Evolutionary conservation across 2,113 vertebrate genomes (phyloP).

Genomic region (Orycteropus afer): DNA sequence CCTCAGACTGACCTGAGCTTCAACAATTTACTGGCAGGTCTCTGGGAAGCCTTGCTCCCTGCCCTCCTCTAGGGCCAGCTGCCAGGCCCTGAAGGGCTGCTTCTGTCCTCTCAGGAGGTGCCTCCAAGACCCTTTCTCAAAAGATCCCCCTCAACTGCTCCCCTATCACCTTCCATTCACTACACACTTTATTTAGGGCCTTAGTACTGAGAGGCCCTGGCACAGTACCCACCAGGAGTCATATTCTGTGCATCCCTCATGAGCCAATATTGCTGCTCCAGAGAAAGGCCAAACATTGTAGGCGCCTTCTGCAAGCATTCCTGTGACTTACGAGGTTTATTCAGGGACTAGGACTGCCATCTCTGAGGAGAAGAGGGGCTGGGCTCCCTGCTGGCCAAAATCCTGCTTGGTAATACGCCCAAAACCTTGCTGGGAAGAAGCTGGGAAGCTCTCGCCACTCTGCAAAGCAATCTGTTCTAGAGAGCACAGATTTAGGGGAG

Average conservation of each 20-base stretch:
- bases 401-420: neutral
- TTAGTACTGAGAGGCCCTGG: neutral
- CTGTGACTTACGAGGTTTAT: constrained; percentile 16
- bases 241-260: neutral
- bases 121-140: neutral
- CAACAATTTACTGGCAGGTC: neutral
- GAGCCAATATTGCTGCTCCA: neutral
- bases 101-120: neutral
- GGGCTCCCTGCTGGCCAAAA: neutral
- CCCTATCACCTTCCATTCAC: neutral
- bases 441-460: neutral
- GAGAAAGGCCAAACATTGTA: neutral
- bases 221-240: neutral
- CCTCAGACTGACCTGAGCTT: fast-evolving
- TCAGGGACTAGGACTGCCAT: neutral
- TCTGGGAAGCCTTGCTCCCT: neutral
- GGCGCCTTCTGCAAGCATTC: neutral
- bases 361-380: neutral
- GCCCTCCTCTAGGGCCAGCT: too few relatives aligned
- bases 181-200: constrained; percentile 39
- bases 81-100: neutral
- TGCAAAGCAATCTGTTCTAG: neutral
- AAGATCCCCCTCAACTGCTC: fast-evolving
- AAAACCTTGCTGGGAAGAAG: neutral
- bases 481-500: neutral